A percentile compares a stretch with the other conserved stretches of the same genome.
These are phyloP conservation scores for Sigmodon hispidus DNA, from an alignment of 2,113 vertebrate species.

Conservation along the genomic window DNA sequence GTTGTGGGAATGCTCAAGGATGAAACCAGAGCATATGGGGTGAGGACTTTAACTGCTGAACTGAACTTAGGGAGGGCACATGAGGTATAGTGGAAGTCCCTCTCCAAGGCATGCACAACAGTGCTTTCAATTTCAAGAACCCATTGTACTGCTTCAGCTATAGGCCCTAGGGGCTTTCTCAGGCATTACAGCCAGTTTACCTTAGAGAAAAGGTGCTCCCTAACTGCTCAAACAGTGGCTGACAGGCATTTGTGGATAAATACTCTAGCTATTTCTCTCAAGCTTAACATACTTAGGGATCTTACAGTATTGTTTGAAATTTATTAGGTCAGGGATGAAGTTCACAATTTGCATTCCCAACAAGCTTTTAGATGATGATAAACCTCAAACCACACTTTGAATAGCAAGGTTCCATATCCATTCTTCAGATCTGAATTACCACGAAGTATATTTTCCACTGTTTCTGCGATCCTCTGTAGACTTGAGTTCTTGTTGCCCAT, in stretches of 20 bases:
- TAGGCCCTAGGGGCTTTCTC: background rate
- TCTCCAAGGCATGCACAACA: background rate
- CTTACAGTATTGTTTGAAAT: slow-evolving; percentile 36
- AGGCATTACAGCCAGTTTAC: background rate
- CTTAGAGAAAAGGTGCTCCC: background rate
- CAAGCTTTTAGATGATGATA: slow-evolving; percentile 6
- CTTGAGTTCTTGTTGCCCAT: background rate
- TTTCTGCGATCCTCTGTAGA: background rate
- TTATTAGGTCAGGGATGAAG: background rate
- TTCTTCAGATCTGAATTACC: background rate
- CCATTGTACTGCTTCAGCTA: background rate
- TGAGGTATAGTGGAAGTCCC: background rate
- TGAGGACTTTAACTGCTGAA: background rate
- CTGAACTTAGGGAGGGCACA: background rate
- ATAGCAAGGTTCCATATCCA: background rate
- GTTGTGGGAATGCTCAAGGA: background rate
- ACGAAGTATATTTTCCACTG: background rate
- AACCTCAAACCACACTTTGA: background rate
- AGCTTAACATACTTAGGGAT: background rate
- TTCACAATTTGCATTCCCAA: slow-evolving; percentile 20
- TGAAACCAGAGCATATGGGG: background rate
- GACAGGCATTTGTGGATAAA: background rate
- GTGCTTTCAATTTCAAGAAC: background rate
- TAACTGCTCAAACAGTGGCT: background rate
- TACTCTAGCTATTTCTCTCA: background rate